These are phyloP conservation scores for Caenorhabditis auriculariae DNA, from an alignment of 2,888 invertebrate species.

Conservation along the genomic window DNA sequence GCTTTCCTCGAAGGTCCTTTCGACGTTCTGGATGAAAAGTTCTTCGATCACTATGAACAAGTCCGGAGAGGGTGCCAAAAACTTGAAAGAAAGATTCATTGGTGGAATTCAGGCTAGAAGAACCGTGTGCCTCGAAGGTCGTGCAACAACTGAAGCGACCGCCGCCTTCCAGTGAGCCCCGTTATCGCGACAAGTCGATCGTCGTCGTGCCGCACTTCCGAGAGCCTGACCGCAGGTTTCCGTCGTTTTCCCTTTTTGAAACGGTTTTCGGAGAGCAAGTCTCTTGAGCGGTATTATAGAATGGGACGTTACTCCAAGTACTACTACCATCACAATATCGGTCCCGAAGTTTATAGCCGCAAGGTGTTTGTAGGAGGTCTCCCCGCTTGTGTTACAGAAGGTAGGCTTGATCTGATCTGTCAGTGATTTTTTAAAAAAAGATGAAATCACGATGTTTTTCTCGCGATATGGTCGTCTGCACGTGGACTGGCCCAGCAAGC, in stretches of 20 bases:
- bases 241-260: too few species aligned
- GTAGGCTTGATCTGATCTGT: conserved; percentile 65
- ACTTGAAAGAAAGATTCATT: background rate
- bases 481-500: conserved; percentile 97
- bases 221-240: conserved; percentile 17
- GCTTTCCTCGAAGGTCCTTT: conserved; percentile 3
- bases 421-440: conserved; percentile 67
- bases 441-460: conserved; percentile 96
- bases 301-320: conserved; percentile 26
- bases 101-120: background rate
- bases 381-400: conserved; percentile 96
- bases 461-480: conserved; percentile 92
- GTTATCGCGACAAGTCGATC: conserved; percentile 6
- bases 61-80: conserved; percentile 11
- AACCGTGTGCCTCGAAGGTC: background rate
- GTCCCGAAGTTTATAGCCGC: conserved; percentile 69
- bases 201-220: conserved; percentile 23
- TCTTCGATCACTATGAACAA: conserved; percentile 19
- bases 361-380: conserved; percentile 97
- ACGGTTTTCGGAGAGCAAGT: too few species aligned
- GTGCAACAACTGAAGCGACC: too few species aligned
- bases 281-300: background rate
- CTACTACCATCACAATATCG: conserved; percentile 40
- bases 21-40: conserved; percentile 7
- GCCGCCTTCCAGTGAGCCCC: too few species aligned